phyloP scores from a whole-genome alignment of 2,113 vertebrate species.

The Poecile atricapillus region DNA sequence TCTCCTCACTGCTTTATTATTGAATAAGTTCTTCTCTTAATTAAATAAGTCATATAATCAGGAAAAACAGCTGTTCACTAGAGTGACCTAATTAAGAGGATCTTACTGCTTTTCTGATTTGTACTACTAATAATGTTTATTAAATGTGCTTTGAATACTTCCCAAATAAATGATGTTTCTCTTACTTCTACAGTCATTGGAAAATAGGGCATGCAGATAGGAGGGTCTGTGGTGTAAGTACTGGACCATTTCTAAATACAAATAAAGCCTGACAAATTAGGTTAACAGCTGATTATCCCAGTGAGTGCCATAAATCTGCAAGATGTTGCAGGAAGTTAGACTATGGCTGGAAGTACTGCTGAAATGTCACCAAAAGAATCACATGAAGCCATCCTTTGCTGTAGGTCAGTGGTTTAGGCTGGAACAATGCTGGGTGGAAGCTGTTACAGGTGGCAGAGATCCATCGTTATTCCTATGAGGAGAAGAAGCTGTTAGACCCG shows the following conservation, averaged over 20 bases:
- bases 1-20: background rate
- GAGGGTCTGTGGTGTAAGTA: background rate
- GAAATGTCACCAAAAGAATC: background rate
- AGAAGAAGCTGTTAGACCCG: background rate
- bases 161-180: background rate
- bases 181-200: background rate
- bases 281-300: background rate
- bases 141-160: background rate
- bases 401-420: background rate
- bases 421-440: background rate
- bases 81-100: constrained; percentile 2
- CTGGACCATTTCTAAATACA: background rate
- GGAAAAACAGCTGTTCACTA: background rate
- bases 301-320: background rate
- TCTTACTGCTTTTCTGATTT: constrained; percentile 6
- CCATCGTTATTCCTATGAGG: background rate
- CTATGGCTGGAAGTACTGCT: background rate
- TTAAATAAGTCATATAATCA: constrained; percentile 1
- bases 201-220: background rate
- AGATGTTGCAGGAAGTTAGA: background rate
- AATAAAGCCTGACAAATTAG: background rate
- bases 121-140: background rate
- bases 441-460: background rate
- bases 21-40: background rate
- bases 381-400: background rate